Percentiles rank a stretch among this genome's conserved stretches.
Conservation (phyloP, 2,888 invertebrate species). For the Microchrysa polita region DNA sequence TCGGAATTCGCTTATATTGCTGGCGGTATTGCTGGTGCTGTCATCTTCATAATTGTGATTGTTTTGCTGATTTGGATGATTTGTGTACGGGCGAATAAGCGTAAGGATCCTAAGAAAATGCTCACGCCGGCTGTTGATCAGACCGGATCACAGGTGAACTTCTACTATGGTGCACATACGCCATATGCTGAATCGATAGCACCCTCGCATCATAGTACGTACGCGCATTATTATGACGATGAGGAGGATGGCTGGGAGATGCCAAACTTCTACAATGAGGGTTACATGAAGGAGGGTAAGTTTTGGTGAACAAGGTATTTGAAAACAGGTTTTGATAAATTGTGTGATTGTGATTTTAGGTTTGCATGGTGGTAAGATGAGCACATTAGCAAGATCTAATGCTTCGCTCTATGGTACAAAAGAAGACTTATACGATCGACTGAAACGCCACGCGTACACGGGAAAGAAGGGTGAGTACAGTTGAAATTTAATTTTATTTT, state of each 20-base stretch:
- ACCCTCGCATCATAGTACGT: constrained; percentile 93
- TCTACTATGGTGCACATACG: constrained; percentile 94
- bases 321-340: too few species aligned
- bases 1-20: constrained; percentile 96
- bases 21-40: constrained; percentile 93
- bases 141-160: constrained; percentile 93
- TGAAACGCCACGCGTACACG: constrained; percentile 93
- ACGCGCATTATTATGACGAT: constrained; percentile 95
- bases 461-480: constrained; percentile 88
- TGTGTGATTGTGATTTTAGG: too few species aligned
- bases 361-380: constrained; percentile 90
- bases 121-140: constrained; percentile 88
- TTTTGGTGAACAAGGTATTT: background rate
- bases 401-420: constrained; percentile 95
- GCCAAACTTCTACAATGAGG: constrained; percentile 97
- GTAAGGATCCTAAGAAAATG: constrained; percentile 92
- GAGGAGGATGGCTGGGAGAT: constrained; percentile 98
- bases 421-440: constrained; percentile 93
- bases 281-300: constrained; percentile 88
- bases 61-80: constrained; percentile 97
- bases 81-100: constrained; percentile 88
- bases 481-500: background rate
- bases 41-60: constrained; percentile 90
- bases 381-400: constrained; percentile 90
- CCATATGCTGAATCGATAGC: constrained; percentile 96